A percentile compares a stretch with the other conserved stretches of the same genome.
phyloP scores from a whole-genome alignment of 64 coral and sea anemone species.

The Montipora capricornis region DNA sequence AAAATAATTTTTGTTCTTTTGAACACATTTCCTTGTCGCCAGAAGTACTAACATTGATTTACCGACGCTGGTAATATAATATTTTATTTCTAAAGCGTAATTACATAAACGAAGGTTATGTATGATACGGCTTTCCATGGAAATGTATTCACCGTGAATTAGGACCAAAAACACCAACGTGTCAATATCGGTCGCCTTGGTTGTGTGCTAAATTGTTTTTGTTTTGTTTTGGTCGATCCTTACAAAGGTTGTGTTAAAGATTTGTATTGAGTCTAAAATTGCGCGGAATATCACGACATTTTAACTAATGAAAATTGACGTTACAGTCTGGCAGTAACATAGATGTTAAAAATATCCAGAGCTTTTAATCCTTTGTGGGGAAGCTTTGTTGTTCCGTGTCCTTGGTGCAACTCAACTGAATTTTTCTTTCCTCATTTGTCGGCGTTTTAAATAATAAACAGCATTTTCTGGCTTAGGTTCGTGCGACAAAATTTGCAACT shows the following conservation, averaged over 20 bases:
- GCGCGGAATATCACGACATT: neutral
- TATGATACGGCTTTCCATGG: neutral
- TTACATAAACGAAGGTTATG: neutral
- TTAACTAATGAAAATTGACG: neutral
- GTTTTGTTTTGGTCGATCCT: neutral
- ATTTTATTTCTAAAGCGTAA: neutral
- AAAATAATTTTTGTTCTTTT: neutral
- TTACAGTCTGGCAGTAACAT: neutral
- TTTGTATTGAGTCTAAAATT: neutral
- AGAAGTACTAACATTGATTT: neutral
- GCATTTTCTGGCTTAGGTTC: neutral
- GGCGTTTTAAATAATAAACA: neutral
- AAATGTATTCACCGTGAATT: neutral
- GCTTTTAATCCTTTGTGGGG: neutral
- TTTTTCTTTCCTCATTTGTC: neutral
- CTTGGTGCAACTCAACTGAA: neutral
- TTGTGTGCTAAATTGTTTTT: neutral
- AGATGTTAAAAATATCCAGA: slow-evolving; percentile 5
- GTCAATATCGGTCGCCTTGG: neutral
- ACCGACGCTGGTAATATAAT: neutral
- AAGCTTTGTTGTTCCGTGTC: neutral
- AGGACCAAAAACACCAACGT: neutral
- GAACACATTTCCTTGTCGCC: neutral
- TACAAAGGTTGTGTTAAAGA: neutral
- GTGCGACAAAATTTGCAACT: neutral